phyloP scores from a whole-genome alignment of 2,113 vertebrate species.

The Gasterosteus aculeatus region DNA sequence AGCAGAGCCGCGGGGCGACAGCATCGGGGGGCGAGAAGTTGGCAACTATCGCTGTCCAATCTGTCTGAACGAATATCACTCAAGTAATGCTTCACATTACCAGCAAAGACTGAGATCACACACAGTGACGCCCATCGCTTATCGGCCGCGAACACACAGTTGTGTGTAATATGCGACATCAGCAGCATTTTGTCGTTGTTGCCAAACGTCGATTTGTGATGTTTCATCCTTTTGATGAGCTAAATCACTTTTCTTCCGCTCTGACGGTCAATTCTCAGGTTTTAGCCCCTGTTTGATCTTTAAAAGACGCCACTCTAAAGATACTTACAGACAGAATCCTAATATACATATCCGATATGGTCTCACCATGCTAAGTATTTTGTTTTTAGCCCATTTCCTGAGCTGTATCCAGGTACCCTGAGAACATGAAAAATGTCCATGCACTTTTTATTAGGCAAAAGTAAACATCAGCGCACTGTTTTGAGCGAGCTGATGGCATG shows the following conservation, averaged over 20 bases:
- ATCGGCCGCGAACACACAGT: neutral
- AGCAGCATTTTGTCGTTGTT: neutral
- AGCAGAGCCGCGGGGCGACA: slow-evolving; percentile 21
- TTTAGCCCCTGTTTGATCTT: neutral
- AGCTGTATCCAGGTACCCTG: neutral
- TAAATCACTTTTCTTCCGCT: neutral
- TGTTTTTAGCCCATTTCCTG: neutral
- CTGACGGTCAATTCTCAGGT: neutral
- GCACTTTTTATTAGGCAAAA: too few relatives aligned
- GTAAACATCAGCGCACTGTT: neutral
- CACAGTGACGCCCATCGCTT: neutral
- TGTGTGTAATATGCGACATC: neutral
- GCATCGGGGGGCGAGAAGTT: slow-evolving; percentile 32
- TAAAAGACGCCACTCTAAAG: neutral
- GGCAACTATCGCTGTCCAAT: slow-evolving; percentile 34
- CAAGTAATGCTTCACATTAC: neutral
- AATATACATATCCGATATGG: neutral
- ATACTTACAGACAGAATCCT: neutral
- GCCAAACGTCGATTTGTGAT: neutral
- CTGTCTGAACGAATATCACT: slow-evolving; percentile 35
- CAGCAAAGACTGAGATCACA: neutral
- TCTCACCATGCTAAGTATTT: neutral
- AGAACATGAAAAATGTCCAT: neutral
- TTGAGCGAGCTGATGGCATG: neutral
- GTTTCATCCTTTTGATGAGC: neutral